These are phyloP conservation scores for Solea senegalensis DNA, from an alignment of 2,113 vertebrate species.

Conservation along the genomic window DNA sequence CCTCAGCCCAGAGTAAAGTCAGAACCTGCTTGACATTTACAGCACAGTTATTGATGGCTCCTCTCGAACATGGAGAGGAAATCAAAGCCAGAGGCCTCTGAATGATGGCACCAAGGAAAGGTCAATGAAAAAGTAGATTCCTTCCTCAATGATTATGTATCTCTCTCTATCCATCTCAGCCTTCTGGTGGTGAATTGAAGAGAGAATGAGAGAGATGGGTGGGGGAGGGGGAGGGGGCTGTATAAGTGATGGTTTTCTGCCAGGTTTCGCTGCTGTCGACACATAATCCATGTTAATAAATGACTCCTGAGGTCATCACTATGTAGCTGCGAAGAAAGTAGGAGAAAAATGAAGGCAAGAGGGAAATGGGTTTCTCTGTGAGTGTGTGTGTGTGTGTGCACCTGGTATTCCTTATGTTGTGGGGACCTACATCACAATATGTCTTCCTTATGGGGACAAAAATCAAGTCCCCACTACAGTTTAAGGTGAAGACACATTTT, in stretches of 20 bases:
- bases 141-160: constrained; percentile 17
- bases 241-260: constrained; percentile 30
- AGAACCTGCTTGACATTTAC: constrained; percentile 44
- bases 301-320: constrained; percentile 43
- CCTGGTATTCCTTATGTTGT: too few species aligned
- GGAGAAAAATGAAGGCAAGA: constrained; percentile 9
- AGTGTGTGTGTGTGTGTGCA: neutral
- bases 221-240: neutral
- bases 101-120: constrained; percentile 42
- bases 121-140: constrained; percentile 42
- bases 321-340: constrained; percentile 21
- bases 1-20: constrained; percentile 2
- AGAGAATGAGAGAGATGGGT: neutral
- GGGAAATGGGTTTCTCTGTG: neutral
- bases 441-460: too few species aligned
- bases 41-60: constrained; percentile 48
- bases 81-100: constrained; percentile 42
- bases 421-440: too few species aligned
- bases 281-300: constrained; percentile 67
- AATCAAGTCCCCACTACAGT: too few species aligned
- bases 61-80: constrained; percentile 29
- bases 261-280: constrained; percentile 41
- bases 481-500: too few species aligned
- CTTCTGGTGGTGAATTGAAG: neutral
- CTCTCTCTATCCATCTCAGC: neutral